These are phyloP conservation scores for Stenodera caucasica DNA, from an alignment of 2,888 invertebrate species.

Conservation along the genomic window DNA sequence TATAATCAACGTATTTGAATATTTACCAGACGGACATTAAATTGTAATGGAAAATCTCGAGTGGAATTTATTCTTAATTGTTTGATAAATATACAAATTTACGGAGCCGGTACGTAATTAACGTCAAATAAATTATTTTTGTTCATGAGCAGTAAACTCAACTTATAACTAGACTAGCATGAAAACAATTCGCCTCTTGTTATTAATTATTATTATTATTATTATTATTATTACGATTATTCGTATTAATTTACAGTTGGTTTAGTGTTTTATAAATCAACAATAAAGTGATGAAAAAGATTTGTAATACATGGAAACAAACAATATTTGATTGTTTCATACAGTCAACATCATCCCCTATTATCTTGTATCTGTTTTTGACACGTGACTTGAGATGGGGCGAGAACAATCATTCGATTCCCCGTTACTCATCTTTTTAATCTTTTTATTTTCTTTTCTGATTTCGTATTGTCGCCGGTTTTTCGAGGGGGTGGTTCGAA, in stretches of 20 bases:
- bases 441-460: conserved; percentile 49
- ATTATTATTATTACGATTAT: background rate
- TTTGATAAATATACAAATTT: conserved; percentile 4
- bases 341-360: conserved; percentile 41
- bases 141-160: background rate
- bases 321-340: conserved; percentile 46
- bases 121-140: conserved; percentile 8
- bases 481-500: conserved; percentile 39
- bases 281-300: conserved; percentile 35
- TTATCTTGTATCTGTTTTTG: conserved; percentile 45
- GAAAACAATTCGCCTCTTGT: no score
- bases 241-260: background rate
- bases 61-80: conserved; percentile 1
- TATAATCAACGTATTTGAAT: background rate
- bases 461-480: conserved; percentile 38
- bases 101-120: background rate
- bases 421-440: conserved; percentile 49
- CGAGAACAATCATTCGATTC: conserved; percentile 47
- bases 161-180: no score
- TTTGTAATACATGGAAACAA: conserved; percentile 47
- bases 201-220: no score
- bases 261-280: background rate
- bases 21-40: background rate
- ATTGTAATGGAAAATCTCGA: background rate
- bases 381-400: conserved; percentile 45